Percentiles rank a stretch among this genome's conserved stretches.
These are phyloP conservation scores for Pelmatolapia mariae DNA, from an alignment of 2,113 vertebrate genomes.

Conservation along the genomic window DNA sequence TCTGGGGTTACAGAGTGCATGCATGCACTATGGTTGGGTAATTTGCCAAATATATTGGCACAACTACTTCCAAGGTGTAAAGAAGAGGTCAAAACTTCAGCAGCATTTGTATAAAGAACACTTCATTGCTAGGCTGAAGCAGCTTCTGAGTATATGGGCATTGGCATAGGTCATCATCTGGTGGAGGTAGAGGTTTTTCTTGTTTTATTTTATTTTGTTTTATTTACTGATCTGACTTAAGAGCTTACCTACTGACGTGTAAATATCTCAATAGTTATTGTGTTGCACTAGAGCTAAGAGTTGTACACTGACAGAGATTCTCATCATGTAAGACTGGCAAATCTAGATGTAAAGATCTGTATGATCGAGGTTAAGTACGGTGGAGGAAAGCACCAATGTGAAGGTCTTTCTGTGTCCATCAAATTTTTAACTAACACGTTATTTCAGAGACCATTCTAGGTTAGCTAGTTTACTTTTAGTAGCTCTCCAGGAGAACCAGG, in stretches of 20 bases:
- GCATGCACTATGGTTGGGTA: not conserved
- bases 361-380: not conserved
- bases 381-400: not conserved
- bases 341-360: not conserved
- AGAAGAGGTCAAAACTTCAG: not conserved
- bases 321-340: not conserved
- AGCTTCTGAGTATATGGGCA: not conserved
- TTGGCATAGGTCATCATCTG: not conserved
- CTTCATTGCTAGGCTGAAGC: not conserved
- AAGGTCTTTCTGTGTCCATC: not conserved
- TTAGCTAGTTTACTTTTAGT: not conserved
- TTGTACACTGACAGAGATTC: not conserved
- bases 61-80: not conserved
- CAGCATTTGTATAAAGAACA: not conserved
- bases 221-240: not conserved
- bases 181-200: not conserved
- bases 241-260: not conserved
- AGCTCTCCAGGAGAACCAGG: not conserved
- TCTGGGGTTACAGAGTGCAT: not conserved
- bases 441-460: not conserved
- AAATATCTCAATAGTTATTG: not conserved
- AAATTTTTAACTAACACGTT: accelerated
- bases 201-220: not conserved
- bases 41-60: not conserved
- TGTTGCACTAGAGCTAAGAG: not conserved